These are phyloP conservation scores for Otolemur garnettii DNA, from an alignment of 2,113 vertebrate species.

Conservation along the genomic window DNA sequence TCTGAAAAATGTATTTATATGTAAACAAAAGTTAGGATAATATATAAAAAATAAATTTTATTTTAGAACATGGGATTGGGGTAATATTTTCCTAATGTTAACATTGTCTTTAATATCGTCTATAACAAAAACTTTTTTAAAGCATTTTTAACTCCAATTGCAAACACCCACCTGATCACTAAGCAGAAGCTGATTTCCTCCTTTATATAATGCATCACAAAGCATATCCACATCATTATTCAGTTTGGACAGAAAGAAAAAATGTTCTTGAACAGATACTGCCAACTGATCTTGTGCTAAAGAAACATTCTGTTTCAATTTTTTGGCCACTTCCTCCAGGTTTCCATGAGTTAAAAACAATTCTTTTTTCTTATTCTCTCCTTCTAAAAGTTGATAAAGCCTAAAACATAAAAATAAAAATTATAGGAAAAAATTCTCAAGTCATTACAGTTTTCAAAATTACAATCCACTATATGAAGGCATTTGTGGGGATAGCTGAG, in stretches of 20 bases:
- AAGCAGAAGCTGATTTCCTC: slow-evolving; percentile 90
- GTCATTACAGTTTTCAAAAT: slow-evolving; percentile 58
- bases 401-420: slow-evolving; percentile 86
- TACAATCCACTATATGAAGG: not conserved
- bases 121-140: not conserved
- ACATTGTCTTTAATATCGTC: slow-evolving; percentile 26
- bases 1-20: not conserved
- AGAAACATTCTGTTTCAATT: slow-evolving; percentile 88
- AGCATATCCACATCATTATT: slow-evolving; percentile 88
- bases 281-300: slow-evolving; percentile 85
- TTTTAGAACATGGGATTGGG: not conserved
- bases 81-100: slow-evolving; percentile 22
- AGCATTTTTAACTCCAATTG: slow-evolving; percentile 25
- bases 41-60: not conserved
- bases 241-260: slow-evolving; percentile 85
- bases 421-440: slow-evolving; percentile 34
- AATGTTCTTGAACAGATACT: slow-evolving; percentile 86
- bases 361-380: slow-evolving; percentile 86
- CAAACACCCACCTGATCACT: slow-evolving; percentile 89
- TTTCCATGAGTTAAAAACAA: slow-evolving; percentile 92
- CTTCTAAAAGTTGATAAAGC: slow-evolving; percentile 92
- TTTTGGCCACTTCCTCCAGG: slow-evolving; percentile 89
- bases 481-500: not conserved
- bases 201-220: slow-evolving; percentile 87
- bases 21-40: not conserved